These are phyloP conservation scores for Hipparchia sbordonii DNA, from an alignment of 2,888 invertebrate species.

Conservation along the genomic window DNA sequence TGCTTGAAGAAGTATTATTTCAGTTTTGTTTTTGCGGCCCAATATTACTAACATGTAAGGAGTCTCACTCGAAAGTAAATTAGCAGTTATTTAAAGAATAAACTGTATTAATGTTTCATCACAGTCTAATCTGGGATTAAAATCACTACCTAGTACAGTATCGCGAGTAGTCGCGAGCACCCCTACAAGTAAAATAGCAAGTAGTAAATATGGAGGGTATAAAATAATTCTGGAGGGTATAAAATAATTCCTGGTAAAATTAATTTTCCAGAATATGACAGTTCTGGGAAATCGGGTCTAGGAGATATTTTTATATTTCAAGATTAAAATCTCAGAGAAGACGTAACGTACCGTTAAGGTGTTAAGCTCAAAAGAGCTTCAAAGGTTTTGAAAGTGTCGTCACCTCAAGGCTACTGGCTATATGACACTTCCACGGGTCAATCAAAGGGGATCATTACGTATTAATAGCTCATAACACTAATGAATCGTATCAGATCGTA, in stretches of 20 bases:
- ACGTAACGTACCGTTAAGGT: slow-evolving; percentile 9
- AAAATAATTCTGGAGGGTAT: no score
- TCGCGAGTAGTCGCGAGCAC: no score
- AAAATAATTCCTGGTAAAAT: no score
- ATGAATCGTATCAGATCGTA: slow-evolving; percentile 83
- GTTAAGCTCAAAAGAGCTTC: slow-evolving; percentile 42
- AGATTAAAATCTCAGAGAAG: neutral
- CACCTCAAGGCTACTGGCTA: slow-evolving; percentile 57
- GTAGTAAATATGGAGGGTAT: no score
- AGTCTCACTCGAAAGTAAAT: neutral
- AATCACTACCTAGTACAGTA: no score
- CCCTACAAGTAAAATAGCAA: no score
- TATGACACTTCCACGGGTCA: slow-evolving; percentile 72
- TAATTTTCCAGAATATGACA: no score
- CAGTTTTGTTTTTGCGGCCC: no score
- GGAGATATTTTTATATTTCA: neutral
- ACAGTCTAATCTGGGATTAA: no score
- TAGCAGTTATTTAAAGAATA: neutral
- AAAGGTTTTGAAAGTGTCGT: slow-evolving; percentile 38
- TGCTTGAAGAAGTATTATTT: no score
- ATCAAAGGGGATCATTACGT: slow-evolving; percentile 77
- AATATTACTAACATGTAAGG: neutral
- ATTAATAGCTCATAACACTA: slow-evolving; percentile 82
- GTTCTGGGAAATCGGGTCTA: neutral
- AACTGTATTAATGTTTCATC: no score